A percentile compares a stretch with the other conserved stretches of the same genome.
These are phyloP conservation scores for Conus ventricosus DNA, from an alignment of 1,140 invertebrate genomes.

Conservation along the genomic window DNA sequence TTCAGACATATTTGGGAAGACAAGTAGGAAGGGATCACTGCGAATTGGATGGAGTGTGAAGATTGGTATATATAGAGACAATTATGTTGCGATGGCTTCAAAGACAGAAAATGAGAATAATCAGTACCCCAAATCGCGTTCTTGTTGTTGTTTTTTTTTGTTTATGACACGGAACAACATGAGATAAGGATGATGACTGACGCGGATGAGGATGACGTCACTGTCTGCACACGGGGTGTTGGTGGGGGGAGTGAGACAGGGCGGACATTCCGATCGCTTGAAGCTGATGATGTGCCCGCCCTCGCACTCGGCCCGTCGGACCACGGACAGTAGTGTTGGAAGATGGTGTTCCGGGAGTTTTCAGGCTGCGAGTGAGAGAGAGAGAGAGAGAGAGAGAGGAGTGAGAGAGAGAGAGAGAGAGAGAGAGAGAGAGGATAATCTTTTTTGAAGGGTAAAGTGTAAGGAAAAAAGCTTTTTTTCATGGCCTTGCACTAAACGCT, in stretches of 20 bases:
- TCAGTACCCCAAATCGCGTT: too few species aligned
- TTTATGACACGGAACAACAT: too few species aligned
- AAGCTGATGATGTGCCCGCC: conserved; percentile 61
- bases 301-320: conserved; percentile 34
- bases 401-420: neutral
- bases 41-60: too few species aligned
- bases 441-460: too few species aligned
- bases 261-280: conserved; percentile 53
- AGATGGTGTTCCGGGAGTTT: conserved; percentile 36
- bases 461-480: too few species aligned
- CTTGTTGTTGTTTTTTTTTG: too few species aligned
- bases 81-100: neutral
- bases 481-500: too few species aligned
- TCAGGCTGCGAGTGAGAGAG: conserved; percentile 36
- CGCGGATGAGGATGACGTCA: neutral
- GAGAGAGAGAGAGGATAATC: neutral
- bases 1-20: too few species aligned
- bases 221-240: conserved; percentile 59
- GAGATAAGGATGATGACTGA: neutral
- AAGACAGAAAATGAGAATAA: too few species aligned
- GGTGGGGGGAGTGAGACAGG: conserved; percentile 59
- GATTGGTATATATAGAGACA: neutral
- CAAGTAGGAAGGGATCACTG: too few species aligned
- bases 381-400: neutral
- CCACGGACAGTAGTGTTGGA: conserved; percentile 45